These are phyloP conservation scores for Bombus picipes DNA, from an alignment of 1,140 invertebrate genomes.

Conservation along the genomic window DNA sequence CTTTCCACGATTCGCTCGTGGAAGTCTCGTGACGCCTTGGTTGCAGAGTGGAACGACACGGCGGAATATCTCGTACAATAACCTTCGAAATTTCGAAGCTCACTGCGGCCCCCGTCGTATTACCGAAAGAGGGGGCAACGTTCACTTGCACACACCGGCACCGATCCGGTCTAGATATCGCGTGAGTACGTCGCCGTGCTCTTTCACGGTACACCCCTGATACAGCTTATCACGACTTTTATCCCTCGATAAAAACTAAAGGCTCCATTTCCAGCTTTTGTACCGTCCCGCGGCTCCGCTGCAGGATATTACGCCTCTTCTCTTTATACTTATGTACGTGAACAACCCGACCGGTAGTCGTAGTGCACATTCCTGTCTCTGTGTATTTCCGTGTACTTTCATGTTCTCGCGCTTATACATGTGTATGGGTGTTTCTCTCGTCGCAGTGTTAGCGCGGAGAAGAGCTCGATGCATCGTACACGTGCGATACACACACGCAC, in stretches of 20 bases:
- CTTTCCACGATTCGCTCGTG: neutral
- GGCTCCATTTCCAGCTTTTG: conserved; percentile 79
- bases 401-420: no score
- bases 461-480: conserved; percentile 23
- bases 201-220: conserved; percentile 73
- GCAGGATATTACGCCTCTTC: conserved; percentile 60
- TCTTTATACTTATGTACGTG: conserved; percentile 47
- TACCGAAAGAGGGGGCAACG: neutral
- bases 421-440: neutral
- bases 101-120: neutral
- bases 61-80: conserved; percentile 17
- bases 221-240: conserved; percentile 80
- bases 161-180: conserved; percentile 58
- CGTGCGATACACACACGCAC: neutral
- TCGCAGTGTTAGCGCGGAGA: neutral
- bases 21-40: neutral
- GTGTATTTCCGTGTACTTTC: neutral
- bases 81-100: conserved; percentile 33
- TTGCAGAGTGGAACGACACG: neutral
- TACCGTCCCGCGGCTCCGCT: conserved; percentile 62
- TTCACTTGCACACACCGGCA: conserved; percentile 43
- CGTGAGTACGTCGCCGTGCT: conserved; percentile 62
- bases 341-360: conserved; percentile 37
- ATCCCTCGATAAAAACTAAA: conserved; percentile 79
- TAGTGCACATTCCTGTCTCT: neutral